A percentile compares a stretch with the other conserved stretches of the same genome.
These are phyloP conservation scores for Phalacrocorax aristotelis DNA, from an alignment of 2,113 vertebrate species.

Conservation along the genomic window DNA sequence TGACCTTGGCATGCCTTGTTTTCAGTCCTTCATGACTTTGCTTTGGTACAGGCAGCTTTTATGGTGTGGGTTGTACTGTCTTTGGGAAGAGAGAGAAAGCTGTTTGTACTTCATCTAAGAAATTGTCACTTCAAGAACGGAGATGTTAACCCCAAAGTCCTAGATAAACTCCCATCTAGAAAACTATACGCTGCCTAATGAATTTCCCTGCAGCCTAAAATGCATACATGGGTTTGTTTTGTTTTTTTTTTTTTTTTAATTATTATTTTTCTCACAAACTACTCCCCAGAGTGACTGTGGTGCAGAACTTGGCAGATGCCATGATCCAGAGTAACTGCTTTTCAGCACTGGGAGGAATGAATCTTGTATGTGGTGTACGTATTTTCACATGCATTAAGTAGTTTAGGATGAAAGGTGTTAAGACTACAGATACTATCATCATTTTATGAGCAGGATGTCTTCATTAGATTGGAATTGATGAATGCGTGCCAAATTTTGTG, in stretches of 20 bases:
- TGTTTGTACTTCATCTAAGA: neutral
- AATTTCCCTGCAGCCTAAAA: neutral
- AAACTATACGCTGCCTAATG: neutral
- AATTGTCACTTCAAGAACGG: neutral
- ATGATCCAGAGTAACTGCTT: neutral
- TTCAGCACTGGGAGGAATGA: neutral
- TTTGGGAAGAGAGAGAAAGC: neutral
- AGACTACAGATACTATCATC: neutral
- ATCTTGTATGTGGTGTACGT: neutral
- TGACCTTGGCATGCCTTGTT: neutral
- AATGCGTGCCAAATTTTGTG: neutral
- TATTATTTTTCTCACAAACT: neutral
- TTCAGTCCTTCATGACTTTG: neutral
- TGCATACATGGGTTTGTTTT: neutral
- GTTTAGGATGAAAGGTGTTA: neutral
- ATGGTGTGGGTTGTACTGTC: rapidly evolving
- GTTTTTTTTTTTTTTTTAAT: neutral
- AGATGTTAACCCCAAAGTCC: neutral
- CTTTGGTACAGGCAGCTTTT: neutral
- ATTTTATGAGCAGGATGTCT: neutral
- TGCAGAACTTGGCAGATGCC: neutral
- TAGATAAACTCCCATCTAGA: neutral
- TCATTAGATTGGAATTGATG: neutral
- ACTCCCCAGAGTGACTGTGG: neutral
- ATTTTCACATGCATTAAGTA: neutral